A percentile compares a stretch with the other conserved stretches of the same genome.
Conservation (phyloP, 2,888 invertebrate species). For the Andrena bucephala region DNA sequence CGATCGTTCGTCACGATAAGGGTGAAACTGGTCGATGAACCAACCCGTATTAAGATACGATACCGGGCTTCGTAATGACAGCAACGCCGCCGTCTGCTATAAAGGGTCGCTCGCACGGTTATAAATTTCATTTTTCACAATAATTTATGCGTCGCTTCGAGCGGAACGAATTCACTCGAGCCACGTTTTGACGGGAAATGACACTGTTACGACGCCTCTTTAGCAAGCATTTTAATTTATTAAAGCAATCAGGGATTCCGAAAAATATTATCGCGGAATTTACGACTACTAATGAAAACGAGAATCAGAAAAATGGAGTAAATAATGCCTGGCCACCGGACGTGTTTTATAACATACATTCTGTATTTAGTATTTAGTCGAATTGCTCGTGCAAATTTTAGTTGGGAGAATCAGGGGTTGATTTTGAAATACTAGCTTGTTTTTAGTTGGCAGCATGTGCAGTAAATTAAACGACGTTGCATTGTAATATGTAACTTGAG, state of each 20-base stretch:
- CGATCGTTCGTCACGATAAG: constrained; percentile 83
- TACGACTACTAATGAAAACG: background rate
- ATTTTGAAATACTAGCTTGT: background rate
- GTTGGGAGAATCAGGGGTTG: background rate
- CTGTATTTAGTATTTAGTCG: background rate
- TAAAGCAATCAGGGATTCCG: background rate
- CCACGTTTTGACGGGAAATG: constrained; percentile 9
- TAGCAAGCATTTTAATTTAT: constrained; percentile 30
- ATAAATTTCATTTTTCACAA: constrained; percentile 58
- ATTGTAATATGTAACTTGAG: constrained; percentile 36
- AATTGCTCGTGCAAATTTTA: constrained; percentile 1
- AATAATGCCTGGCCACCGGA: background rate
- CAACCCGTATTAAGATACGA: constrained; percentile 71
- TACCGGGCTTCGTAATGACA: constrained; percentile 60
- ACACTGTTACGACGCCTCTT: constrained; percentile 23
- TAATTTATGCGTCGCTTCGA: constrained; percentile 43
- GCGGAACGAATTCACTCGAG: constrained; percentile 47
- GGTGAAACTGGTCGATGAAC: constrained; percentile 77
- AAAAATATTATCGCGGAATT: background rate
- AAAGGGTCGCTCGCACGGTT: constrained; percentile 43
- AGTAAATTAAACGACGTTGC: background rate
- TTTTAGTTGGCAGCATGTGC: background rate
- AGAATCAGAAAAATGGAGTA: background rate
- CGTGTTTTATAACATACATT: background rate
- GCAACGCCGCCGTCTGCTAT: constrained; percentile 32